Evolutionary conservation across 2,888 invertebrate species (phyloP).

Genomic region (Drosophila maculinotata): DNA sequence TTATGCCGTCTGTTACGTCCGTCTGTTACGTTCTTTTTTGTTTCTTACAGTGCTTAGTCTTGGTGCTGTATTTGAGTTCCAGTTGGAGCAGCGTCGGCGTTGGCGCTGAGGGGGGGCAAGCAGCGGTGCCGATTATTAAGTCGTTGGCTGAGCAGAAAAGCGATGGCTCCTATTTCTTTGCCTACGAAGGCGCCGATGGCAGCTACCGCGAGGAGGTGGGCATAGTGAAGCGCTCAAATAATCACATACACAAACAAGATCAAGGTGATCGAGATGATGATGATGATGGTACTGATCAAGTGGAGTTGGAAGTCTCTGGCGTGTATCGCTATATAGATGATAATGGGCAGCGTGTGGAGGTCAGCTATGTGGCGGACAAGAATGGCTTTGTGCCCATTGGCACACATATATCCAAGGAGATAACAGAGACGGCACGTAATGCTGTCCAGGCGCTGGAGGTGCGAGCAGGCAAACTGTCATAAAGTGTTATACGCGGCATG

Average conservation of each 20-base stretch:
- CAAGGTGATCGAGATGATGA: constrained; percentile 59
- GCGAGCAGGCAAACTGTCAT: constrained; percentile 10
- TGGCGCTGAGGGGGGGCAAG: background rate
- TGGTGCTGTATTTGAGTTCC: constrained; percentile 8
- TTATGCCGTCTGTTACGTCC: background rate
- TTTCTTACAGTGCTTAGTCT: constrained; percentile 33
- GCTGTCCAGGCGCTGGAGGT: constrained; percentile 24
- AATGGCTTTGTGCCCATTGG: constrained; percentile 81
- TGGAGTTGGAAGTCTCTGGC: constrained; percentile 76
- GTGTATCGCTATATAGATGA: constrained; percentile 78
- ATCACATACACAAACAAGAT: constrained; percentile 39
- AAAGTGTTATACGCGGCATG: constrained; percentile 4
- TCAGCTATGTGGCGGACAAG: constrained; percentile 81
- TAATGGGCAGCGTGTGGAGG: constrained; percentile 73
- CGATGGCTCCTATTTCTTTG: constrained; percentile 82
- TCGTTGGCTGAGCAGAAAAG: constrained; percentile 66
- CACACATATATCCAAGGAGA: constrained; percentile 64
- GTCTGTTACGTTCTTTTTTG: background rate
- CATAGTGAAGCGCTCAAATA: constrained; percentile 44
- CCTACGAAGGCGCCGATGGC: constrained; percentile 79
- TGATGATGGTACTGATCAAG: constrained; percentile 61
- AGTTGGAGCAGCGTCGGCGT: background rate
- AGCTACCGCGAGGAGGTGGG: constrained; percentile 80
- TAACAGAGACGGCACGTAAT: constrained; percentile 55
- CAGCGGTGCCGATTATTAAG: constrained; percentile 67